Conservation (phyloP, 2,797 vertebrate species). For the Lates japonicus region DNA sequence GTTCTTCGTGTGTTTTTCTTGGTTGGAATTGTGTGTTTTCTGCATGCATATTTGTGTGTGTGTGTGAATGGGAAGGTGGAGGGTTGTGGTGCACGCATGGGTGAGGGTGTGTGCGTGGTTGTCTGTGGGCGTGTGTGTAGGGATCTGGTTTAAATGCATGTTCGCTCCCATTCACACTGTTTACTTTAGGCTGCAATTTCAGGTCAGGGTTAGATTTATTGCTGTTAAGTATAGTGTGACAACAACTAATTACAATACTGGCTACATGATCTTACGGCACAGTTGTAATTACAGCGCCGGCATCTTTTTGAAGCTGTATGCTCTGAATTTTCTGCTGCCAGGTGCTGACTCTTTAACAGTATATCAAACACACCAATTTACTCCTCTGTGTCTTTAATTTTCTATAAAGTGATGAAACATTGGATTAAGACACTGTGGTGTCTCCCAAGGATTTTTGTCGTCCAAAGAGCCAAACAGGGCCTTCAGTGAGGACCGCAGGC, state of each 20-base stretch:
- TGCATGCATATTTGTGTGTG: conserved; percentile 14
- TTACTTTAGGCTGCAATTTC: conserved; percentile 70
- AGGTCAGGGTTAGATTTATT: conserved; percentile 80
- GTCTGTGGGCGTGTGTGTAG: conserved; percentile 31
- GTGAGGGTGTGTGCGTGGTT: conserved; percentile 41
- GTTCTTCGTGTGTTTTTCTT: conserved; percentile 7
- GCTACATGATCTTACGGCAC: conserved; percentile 61
- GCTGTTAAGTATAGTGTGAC: conserved; percentile 83
- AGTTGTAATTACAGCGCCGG: conserved; percentile 72
- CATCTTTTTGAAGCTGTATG: conserved; percentile 67
- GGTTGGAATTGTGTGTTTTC: conserved; percentile 1
- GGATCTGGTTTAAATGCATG: conserved; percentile 74
- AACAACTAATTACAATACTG: conserved; percentile 79
- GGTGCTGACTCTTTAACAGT: conserved; percentile 68
- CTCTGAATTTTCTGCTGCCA: conserved; percentile 72
- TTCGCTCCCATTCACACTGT: conserved; percentile 76
- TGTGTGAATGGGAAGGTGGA: conserved; percentile 11
- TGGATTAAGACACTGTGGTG: conserved; percentile 46
- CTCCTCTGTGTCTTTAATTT: conserved; percentile 72
- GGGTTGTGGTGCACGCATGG: conserved; percentile 8
- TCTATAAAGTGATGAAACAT: conserved; percentile 54
- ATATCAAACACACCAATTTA: conserved; percentile 63
- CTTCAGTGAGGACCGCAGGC: not conserved
- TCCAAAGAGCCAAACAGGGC: conserved; percentile 4
- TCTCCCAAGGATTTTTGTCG: conserved; percentile 26